Conservation (phyloP, 2,888 invertebrate species). For the Aspidiotus rigidus region DNA sequence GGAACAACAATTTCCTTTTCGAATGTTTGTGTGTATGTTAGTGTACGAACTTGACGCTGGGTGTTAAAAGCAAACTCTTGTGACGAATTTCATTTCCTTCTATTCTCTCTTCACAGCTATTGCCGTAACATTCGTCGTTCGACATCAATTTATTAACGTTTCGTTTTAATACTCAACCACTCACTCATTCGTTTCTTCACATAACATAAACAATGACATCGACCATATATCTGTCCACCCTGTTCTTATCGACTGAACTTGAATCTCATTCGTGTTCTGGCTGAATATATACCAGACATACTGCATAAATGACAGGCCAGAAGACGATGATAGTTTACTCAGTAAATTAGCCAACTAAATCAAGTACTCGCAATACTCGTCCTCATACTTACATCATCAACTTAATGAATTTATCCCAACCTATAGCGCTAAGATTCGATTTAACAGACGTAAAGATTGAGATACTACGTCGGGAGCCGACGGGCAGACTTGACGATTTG, state of each 20-base stretch:
- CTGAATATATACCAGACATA: background rate
- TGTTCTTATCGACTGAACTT: constrained; percentile 20
- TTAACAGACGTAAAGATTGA: too few species aligned
- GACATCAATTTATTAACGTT: constrained; percentile 31
- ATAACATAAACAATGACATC: constrained; percentile 30
- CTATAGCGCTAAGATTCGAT: too few species aligned
- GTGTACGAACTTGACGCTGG: constrained; percentile 26
- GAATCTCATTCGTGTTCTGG: constrained; percentile 22
- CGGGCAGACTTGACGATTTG: too few species aligned
- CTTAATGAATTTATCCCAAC: too few species aligned
- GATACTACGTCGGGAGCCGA: too few species aligned
- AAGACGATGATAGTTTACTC: background rate
- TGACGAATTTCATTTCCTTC: constrained; percentile 29
- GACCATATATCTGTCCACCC: constrained; percentile 29
- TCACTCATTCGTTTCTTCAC: constrained; percentile 21
- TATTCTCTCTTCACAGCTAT: constrained; percentile 8
- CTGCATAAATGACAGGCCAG: background rate
- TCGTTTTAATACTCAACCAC: constrained; percentile 15
- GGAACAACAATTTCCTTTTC: constrained; percentile 30
- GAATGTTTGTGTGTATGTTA: constrained; percentile 9
- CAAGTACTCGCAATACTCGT: background rate
- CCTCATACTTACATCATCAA: too few species aligned
- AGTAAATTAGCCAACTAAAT: background rate
- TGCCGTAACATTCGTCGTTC: constrained; percentile 14
- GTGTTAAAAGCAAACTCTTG: constrained; percentile 33